phyloP scores from a whole-genome alignment of 2,113 vertebrate genomes.

The Pseudolaguvia tuberculata region DNA sequence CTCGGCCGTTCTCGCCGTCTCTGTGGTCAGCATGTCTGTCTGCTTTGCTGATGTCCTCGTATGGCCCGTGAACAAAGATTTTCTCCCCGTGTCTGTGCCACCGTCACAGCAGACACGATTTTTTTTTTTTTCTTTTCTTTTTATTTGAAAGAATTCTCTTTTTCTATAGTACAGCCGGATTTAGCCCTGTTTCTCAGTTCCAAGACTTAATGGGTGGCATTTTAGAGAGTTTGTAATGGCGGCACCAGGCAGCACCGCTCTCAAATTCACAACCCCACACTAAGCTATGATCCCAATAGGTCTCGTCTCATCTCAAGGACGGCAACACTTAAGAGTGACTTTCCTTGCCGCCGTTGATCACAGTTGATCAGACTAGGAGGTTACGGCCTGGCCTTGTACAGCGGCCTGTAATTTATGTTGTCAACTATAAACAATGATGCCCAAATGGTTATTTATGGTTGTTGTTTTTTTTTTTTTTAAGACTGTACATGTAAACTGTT shows the following conservation, averaged over 20 bases:
- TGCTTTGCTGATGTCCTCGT: slow-evolving; percentile 19
- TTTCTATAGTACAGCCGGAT: slow-evolving; percentile 11
- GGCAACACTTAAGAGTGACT: background rate
- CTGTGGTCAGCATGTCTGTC: slow-evolving; percentile 33
- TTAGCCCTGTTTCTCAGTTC: slow-evolving; percentile 13
- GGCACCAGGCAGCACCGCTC: slow-evolving; percentile 6
- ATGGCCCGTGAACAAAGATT: slow-evolving; percentile 18
- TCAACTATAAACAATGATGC: slow-evolving; percentile 3
- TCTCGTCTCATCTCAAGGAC: background rate
- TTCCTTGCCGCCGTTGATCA: no score
- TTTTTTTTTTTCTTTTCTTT: background rate
- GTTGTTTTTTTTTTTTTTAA: background rate
- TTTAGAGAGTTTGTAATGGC: slow-evolving; percentile 26
- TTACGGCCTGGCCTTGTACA: background rate
- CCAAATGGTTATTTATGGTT: background rate
- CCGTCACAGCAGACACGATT: background rate
- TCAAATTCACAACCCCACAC: slow-evolving; percentile 16
- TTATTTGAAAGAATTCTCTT: no score
- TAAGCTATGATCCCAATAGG: background rate
- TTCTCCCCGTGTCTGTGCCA: slow-evolving; percentile 3
- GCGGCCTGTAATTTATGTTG: slow-evolving; percentile 29
- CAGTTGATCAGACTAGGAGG: slow-evolving; percentile 24
- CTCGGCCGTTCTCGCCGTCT: slow-evolving; percentile 4
- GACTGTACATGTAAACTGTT: slow-evolving; percentile 16
- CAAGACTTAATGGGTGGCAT: slow-evolving; percentile 21